These are phyloP conservation scores for Ptiloglossa arizonensis DNA, from an alignment of 1,140 invertebrate species.

Conservation along the genomic window DNA sequence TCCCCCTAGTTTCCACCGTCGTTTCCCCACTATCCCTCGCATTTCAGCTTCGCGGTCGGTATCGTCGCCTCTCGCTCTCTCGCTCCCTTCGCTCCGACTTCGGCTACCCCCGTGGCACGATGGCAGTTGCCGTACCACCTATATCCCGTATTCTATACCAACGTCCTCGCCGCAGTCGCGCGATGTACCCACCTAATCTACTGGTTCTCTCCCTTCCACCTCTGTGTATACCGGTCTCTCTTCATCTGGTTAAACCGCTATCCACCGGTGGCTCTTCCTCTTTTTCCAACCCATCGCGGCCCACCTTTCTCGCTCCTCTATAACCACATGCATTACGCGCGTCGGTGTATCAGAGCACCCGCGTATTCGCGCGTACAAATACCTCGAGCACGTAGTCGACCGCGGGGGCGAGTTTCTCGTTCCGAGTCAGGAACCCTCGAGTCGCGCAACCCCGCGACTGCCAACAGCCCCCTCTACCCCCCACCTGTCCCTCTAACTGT, in stretches of 20 bases:
- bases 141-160: constrained; percentile 56
- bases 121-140: constrained; percentile 56
- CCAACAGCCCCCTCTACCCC: too few relatives aligned
- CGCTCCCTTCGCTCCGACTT: constrained; percentile 44
- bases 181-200: constrained; percentile 80
- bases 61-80: constrained; percentile 19
- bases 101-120: constrained; percentile 38
- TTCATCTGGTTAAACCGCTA: constrained; percentile 29
- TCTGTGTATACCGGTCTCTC: neutral
- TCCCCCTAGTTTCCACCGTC: constrained; percentile 27
- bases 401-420: constrained; percentile 37
- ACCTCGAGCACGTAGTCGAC: constrained; percentile 44
- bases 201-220: constrained; percentile 64
- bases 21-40: constrained; percentile 27
- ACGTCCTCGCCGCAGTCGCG: constrained; percentile 67
- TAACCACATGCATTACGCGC: constrained; percentile 60
- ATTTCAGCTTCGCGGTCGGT: constrained; percentile 49
- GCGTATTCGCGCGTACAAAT: constrained; percentile 64
- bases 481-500: neutral
- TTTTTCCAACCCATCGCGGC: constrained; percentile 53
- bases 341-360: constrained; percentile 58
- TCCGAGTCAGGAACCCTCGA: constrained; percentile 15
- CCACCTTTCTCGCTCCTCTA: constrained; percentile 40
- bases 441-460: neutral
- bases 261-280: constrained; percentile 7